These are phyloP conservation scores for Equus quagga DNA, from an alignment of 2,113 vertebrate genomes.

Conservation along the genomic window DNA sequence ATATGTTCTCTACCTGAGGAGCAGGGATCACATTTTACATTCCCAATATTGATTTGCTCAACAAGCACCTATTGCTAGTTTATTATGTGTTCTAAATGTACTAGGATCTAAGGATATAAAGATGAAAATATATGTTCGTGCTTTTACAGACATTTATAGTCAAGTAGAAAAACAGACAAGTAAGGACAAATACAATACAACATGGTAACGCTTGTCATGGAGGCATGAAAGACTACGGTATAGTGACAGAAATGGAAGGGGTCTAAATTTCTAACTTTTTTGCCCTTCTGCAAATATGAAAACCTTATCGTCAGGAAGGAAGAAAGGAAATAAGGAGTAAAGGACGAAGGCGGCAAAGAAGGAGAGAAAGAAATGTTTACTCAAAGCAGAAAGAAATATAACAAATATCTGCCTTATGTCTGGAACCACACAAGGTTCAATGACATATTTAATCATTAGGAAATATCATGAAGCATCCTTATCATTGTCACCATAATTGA, in stretches of 20 bases:
- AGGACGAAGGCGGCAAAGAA: neutral
- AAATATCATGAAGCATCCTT: neutral
- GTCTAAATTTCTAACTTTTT: neutral
- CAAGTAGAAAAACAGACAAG: neutral
- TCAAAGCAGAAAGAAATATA: neutral
- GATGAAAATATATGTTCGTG: neutral
- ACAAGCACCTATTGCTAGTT: neutral
- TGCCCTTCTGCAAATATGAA: neutral
- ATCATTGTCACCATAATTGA: neutral
- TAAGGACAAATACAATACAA: neutral
- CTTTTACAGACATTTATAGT: neutral
- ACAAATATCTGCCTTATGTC: neutral
- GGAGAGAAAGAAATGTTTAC: neutral
- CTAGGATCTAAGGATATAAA: neutral
- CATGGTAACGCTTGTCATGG: neutral
- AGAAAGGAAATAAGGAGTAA: neutral
- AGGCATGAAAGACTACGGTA: neutral
- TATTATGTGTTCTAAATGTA: neutral
- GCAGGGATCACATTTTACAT: neutral
- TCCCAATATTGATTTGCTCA: neutral
- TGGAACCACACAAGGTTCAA: neutral
- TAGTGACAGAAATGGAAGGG: neutral
- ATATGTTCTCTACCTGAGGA: neutral
- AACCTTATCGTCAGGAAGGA: neutral
- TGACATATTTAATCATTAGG: neutral